Conservation (phyloP, 2,888 invertebrate species). For the Isoperla grammatica region DNA sequence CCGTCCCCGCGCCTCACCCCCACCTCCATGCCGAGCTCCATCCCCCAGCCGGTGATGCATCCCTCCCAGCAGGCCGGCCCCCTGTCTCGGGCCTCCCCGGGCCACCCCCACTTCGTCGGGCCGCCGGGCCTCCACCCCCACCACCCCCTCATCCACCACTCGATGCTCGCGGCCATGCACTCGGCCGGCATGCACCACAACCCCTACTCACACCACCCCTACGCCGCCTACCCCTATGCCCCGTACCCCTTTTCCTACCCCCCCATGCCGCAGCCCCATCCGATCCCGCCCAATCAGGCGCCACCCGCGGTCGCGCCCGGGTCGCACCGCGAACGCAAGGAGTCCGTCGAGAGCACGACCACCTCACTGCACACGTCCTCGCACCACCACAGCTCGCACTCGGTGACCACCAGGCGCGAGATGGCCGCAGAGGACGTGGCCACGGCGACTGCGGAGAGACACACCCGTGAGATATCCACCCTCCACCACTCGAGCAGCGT, state of each 20-base stretch:
- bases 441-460: conserved; percentile 3
- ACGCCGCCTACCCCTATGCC: conserved; percentile 51
- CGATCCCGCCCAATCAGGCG: conserved; percentile 52
- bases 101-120: conserved; percentile 47
- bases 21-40: conserved; percentile 54
- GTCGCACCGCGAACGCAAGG: conserved; percentile 9
- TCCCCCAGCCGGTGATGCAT: conserved; percentile 65
- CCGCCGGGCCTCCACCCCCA: conserved; percentile 62
- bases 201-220: conserved; percentile 55
- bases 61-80: conserved; percentile 68
- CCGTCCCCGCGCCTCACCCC: conserved; percentile 46
- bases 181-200: conserved; percentile 58
- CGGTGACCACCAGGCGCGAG: conserved; percentile 56
- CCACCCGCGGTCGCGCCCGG: conserved; percentile 21
- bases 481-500: conserved; percentile 6
- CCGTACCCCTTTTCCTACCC: conserved; percentile 64
- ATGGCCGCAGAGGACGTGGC: conserved; percentile 20
- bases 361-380: conserved; percentile 64
- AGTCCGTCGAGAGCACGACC: conserved; percentile 53
- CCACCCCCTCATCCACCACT: conserved; percentile 63
- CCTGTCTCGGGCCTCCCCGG: conserved; percentile 40
- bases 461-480: conserved; percentile 10
- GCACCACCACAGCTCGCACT: conserved; percentile 60
- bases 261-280: conserved; percentile 54
- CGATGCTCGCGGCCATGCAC: conserved; percentile 55